Evolutionary conservation across 2,797 vertebrate genomes (phyloP).

Genomic region (Valencia hispanica): DNA sequence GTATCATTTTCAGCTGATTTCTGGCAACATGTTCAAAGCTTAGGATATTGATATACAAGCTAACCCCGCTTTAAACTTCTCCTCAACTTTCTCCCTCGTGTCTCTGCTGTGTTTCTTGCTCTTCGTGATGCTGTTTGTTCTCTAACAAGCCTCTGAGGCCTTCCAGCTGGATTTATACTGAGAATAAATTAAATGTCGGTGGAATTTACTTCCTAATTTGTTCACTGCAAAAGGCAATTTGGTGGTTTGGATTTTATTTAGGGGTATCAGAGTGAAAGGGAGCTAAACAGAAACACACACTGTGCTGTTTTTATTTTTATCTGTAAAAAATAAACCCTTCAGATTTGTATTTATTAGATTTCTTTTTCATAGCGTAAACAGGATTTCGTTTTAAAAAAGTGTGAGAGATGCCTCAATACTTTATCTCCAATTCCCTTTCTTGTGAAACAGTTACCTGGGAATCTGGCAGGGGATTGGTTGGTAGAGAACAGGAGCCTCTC

Average conservation of each 20-base stretch:
- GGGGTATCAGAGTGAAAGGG: neutral
- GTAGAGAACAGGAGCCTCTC: conserved; percentile 69
- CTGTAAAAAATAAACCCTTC: neutral
- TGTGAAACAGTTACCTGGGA: conserved; percentile 64
- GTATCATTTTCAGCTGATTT: neutral
- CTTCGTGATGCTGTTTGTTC: neutral
- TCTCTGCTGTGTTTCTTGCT: neutral
- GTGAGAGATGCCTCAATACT: conserved; percentile 17
- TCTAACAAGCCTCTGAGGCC: neutral
- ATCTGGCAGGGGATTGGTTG: conserved; percentile 67
- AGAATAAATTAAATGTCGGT: neutral
- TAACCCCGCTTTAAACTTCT: neutral
- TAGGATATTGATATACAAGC: neutral
- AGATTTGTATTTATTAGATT: neutral
- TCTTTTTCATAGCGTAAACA: neutral
- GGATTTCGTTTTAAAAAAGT: neutral
- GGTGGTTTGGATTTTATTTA: neutral
- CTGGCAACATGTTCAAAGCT: neutral
- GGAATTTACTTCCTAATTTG: neutral
- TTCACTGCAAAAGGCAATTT: neutral
- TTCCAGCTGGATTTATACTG: neutral
- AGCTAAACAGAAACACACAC: neutral
- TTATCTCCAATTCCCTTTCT: conserved; percentile 48
- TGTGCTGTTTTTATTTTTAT: neutral
- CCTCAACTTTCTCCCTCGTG: too few relatives aligned